These are phyloP conservation scores for Mesopsocus fuscifrons DNA, from an alignment of 2,888 invertebrate species.

Conservation along the genomic window DNA sequence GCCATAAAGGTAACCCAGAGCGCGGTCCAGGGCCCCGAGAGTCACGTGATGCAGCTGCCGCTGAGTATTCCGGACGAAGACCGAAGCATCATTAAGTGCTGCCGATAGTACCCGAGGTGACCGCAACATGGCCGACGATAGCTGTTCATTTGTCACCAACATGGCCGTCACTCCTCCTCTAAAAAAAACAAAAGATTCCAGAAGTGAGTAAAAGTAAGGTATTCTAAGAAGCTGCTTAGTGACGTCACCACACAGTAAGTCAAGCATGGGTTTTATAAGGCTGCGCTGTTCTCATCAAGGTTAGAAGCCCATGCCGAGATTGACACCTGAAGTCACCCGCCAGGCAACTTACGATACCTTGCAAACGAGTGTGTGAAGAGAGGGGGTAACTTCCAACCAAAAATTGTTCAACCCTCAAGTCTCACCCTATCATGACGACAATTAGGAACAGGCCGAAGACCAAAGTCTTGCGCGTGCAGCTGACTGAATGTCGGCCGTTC, in stretches of 20 bases:
- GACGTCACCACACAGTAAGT: too few species aligned
- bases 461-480: constrained; percentile 15
- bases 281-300: too few species aligned
- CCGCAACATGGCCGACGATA: constrained; percentile 33
- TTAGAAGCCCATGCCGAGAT: too few species aligned
- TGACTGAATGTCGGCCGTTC: constrained; percentile 17
- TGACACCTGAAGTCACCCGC: too few species aligned
- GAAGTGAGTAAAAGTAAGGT: too few species aligned
- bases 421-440: constrained; percentile 27
- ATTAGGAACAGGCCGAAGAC: constrained; percentile 25
- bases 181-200: constrained; percentile 22
- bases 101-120: constrained; percentile 33
- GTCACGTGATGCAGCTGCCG: constrained; percentile 38
- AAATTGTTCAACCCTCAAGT: too few species aligned
- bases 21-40: constrained; percentile 37
- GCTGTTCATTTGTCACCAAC: constrained; percentile 41
- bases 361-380: too few species aligned
- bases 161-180: constrained; percentile 38
- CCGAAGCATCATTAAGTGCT: constrained; percentile 37
- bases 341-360: too few species aligned
- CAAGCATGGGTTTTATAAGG: too few species aligned
- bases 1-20: constrained; percentile 36
- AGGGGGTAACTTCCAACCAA: too few species aligned
- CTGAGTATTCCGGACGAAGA: constrained; percentile 41
- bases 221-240: too few species aligned